phyloP scores from a whole-genome alignment of 1,140 invertebrate species.

The Polypedilum vanderplanki region DNA sequence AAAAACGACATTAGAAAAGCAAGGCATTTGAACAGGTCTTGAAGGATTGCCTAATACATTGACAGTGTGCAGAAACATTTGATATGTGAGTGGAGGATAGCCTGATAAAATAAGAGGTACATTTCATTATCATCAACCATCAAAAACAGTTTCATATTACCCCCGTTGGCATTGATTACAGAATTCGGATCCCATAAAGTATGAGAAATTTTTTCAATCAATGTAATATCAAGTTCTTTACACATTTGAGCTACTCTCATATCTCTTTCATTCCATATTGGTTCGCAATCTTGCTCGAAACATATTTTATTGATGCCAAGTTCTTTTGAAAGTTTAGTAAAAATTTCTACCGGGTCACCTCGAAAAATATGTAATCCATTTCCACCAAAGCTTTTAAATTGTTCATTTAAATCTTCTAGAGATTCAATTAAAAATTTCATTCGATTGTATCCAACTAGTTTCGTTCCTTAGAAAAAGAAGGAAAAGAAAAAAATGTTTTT shows the following conservation, averaged over 20 bases:
- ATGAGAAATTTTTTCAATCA: slow-evolving; percentile 58
- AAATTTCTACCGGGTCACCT: slow-evolving; percentile 58
- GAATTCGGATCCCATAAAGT: slow-evolving; percentile 62
- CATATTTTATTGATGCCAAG: slow-evolving; percentile 50
- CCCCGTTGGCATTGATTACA: slow-evolving; percentile 61
- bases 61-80: slow-evolving; percentile 52
- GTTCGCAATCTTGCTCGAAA: slow-evolving; percentile 67
- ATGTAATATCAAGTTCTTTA: slow-evolving; percentile 48
- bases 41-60: background rate
- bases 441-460: slow-evolving; percentile 58
- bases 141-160: slow-evolving; percentile 35
- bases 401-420: slow-evolving; percentile 58
- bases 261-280: slow-evolving; percentile 59
- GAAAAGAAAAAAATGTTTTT: background rate
- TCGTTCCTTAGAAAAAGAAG: slow-evolving; percentile 47
- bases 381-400: slow-evolving; percentile 52
- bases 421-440: slow-evolving; percentile 65
- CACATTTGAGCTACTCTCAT: slow-evolving; percentile 53
- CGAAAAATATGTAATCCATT: slow-evolving; percentile 53
- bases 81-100: slow-evolving; percentile 63
- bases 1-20: background rate
- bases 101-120: background rate
- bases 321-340: slow-evolving; percentile 51
- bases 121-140: no score
- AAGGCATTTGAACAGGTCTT: background rate